Evolutionary conservation across 2,113 vertebrate species (phyloP), one percentile per base, ranked within the genome.

Genomic region (Myrmecophaga tridactyla): DNA sequence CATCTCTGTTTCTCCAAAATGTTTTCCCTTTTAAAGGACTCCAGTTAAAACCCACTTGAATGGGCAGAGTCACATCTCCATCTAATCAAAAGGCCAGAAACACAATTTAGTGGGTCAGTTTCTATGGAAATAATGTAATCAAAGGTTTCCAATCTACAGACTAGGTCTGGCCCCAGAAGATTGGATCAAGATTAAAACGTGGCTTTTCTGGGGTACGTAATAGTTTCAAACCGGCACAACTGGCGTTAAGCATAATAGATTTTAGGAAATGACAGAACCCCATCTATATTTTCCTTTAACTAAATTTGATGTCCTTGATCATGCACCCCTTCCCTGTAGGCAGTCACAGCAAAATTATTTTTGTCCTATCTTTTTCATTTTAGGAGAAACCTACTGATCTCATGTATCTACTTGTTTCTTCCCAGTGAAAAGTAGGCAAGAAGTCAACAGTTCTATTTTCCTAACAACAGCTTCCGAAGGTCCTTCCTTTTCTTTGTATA

Each of bases 371-470:
- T 60, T 80, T 95, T 91, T 94, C 21, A 63, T 82, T 94, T 60
- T 88, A 69, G 60, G 67, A 81, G 48, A 81, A 95, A 60, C 34
- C n/a, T 95, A 62, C 73, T 90, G n/a, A 17, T 83, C 62, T 94
- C 77, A 36, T 58, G 72, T 39, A 60, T 90, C 76, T 84, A 84
- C 80, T 62, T 31, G 27, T 56, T 90, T 92, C 48, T 36, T 93
- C 48, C 86, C 65, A 92, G 65, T n/a, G 31, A 96, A 77, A 78
- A 56, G 41, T 36, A 80, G 67, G 60, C 67, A 85, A 78, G 43
- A 90, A 72, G 92, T 88, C 78, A 94, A 23, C 84, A 56, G 80
- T 85, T 91, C 72, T 51, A 73, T 92, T 92, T 97, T 67, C 27
- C 87, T 84, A n/a, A n/a, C 15, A 25, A 2, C 6, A 92, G 31